phyloP scores from a whole-genome alignment of 2,888 invertebrate species.

The Diaphora mendica region DNA sequence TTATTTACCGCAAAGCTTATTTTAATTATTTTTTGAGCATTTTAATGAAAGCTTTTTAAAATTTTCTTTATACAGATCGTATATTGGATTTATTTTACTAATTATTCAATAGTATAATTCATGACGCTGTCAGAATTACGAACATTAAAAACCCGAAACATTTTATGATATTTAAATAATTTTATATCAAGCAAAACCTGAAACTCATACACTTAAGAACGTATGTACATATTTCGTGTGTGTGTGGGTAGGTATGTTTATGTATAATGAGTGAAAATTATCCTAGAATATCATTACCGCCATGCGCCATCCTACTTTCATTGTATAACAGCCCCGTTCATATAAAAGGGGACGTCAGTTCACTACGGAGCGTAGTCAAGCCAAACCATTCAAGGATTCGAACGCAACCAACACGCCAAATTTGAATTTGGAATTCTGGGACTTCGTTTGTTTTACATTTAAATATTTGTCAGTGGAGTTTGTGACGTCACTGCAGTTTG shows the following conservation, averaged over 20 bases:
- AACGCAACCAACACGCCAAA: slow-evolving; percentile 40
- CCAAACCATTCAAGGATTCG: slow-evolving; percentile 52
- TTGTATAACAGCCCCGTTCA: slow-evolving; percentile 53
- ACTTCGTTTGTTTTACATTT: slow-evolving; percentile 47
- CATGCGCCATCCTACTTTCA: slow-evolving; percentile 40
- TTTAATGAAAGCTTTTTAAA: too few species aligned
- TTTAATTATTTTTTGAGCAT: too few species aligned
- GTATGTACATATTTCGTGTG: neutral
- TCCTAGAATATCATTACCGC: slow-evolving; percentile 21
- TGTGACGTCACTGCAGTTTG: slow-evolving; percentile 41
- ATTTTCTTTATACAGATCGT: too few species aligned
- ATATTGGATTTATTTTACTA: too few species aligned
- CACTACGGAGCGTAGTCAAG: slow-evolving; percentile 60
- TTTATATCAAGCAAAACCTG: neutral
- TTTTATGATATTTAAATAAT: neutral
- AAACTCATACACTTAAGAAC: neutral
- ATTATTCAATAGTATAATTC: too few species aligned
- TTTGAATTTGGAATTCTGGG: slow-evolving; percentile 36
- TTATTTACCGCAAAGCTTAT: too few species aligned
- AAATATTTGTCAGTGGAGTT: slow-evolving; percentile 48
- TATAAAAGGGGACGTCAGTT: slow-evolving; percentile 58
- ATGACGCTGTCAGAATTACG: too few species aligned
- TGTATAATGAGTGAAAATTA: slow-evolving; percentile 10
- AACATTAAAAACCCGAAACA: neutral
- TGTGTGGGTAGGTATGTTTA: neutral